Evolutionary conservation across 1,140 invertebrate species (phyloP).

Genomic region (Globodera ellingtonae): DNA sequence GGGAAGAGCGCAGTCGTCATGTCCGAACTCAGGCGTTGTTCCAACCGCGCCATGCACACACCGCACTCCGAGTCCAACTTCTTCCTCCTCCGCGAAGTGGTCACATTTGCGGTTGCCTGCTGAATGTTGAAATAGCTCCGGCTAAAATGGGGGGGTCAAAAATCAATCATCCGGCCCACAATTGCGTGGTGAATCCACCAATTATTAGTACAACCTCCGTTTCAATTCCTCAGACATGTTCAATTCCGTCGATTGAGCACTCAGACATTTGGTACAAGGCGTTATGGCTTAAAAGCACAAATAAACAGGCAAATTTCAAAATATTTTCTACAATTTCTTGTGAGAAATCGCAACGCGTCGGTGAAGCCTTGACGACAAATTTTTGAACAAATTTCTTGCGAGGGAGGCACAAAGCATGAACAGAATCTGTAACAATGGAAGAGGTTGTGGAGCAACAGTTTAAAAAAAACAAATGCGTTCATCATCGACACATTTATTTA

Average conservation of each 20-base stretch:
- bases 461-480: not conserved
- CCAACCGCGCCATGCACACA: slow-evolving; percentile 50
- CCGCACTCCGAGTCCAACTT: slow-evolving; percentile 58
- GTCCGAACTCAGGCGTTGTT: slow-evolving; percentile 31
- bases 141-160: not conserved
- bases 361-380: slow-evolving; percentile 98
- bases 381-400: slow-evolving; percentile 83
- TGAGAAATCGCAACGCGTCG: slow-evolving; percentile 87
- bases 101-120: slow-evolving; percentile 9
- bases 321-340: slow-evolving; percentile 75
- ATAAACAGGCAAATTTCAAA: slow-evolving; percentile 10
- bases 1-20: slow-evolving; percentile 47
- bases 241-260: slow-evolving; percentile 44
- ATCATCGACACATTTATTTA: not conserved
- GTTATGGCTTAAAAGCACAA: slow-evolving; percentile 52
- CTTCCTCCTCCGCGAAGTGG: slow-evolving; percentile 7
- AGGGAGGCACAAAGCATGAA: slow-evolving; percentile 87
- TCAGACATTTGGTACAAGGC: slow-evolving; percentile 59
- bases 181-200: not conserved
- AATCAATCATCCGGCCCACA: not conserved
- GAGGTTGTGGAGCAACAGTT: no score
- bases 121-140: slow-evolving; percentile 15
- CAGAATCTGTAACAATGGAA: slow-evolving; percentile 10
- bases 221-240: slow-evolving; percentile 6
- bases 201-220: not conserved